Conservation (phyloP, 2,113 vertebrate species). For the Lasiurus borealis region DNA sequence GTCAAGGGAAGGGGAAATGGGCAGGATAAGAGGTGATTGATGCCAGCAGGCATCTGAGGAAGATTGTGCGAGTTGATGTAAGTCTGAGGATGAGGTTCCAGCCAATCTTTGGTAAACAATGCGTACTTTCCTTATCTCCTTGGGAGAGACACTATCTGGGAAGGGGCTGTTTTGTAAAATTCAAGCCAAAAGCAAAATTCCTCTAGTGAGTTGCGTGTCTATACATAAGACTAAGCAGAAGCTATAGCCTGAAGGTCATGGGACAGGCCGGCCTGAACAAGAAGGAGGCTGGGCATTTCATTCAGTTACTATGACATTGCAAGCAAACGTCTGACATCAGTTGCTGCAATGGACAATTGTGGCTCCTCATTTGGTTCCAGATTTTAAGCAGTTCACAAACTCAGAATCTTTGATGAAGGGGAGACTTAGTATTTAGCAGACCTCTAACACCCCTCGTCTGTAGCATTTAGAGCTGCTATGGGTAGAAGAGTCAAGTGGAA, state of each 20-base stretch:
- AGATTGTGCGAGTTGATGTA: not conserved
- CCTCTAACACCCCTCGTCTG: not conserved
- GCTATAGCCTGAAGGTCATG: not conserved
- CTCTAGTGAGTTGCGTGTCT: not conserved
- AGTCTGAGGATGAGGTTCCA: not conserved
- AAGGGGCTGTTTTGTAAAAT: not conserved
- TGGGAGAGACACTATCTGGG: not conserved
- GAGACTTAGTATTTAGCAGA: conserved; percentile 17
- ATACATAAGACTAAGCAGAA: not conserved
- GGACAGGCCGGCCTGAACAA: not conserved
- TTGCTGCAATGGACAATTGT: not conserved
- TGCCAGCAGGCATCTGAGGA: not conserved
- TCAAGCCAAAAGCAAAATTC: not conserved
- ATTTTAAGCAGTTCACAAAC: not conserved
- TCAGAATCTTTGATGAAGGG: not conserved
- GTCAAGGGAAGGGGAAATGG: not conserved
- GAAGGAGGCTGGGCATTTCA: not conserved
- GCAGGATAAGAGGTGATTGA: not conserved
- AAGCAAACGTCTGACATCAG: not conserved
- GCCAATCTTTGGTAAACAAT: not conserved
- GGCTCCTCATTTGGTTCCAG: not conserved
- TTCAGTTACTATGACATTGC: not conserved
- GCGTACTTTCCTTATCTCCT: not conserved
- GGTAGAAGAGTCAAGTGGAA: not conserved
- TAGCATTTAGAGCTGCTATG: not conserved